Evolutionary conservation across 2,797 vertebrate species (phyloP).

Genomic region (Spea hammondii): DNA sequence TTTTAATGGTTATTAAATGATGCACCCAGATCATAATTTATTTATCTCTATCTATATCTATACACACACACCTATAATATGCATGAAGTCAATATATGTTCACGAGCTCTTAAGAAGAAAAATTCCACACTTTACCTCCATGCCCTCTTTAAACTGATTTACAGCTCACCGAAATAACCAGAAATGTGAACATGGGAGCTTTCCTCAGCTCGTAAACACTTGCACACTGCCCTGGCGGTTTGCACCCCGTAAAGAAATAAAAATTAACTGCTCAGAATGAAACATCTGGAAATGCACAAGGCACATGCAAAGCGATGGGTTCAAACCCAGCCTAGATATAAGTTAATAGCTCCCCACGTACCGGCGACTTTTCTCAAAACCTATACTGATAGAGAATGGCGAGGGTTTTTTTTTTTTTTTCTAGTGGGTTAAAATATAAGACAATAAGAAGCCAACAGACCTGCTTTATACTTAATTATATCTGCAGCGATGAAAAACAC

Average conservation of each 20-base stretch:
- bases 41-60: too few relatives aligned
- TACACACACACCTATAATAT: background rate
- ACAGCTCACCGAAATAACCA: slow-evolving; percentile 14
- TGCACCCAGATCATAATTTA: too few relatives aligned
- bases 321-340: background rate
- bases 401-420: too few relatives aligned
- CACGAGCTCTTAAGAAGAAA: background rate
- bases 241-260: slow-evolving; percentile 35
- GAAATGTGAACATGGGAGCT: slow-evolving; percentile 36
- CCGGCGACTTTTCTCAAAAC: too few relatives aligned
- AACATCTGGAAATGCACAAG: slow-evolving; percentile 30
- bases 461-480: too few relatives aligned
- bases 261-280: slow-evolving; percentile 26
- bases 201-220: slow-evolving; percentile 50
- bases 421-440: too few relatives aligned
- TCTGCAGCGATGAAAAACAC: too few relatives aligned
- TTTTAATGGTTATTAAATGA: too few relatives aligned
- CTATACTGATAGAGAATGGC: too few relatives aligned
- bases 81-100: too few relatives aligned
- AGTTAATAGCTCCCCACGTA: too few relatives aligned
- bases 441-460: too few relatives aligned
- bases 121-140: background rate
- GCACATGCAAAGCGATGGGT: background rate
- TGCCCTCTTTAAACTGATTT: slow-evolving; percentile 18
- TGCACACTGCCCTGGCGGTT: slow-evolving; percentile 13